phyloP scores from a whole-genome alignment of 1,140 invertebrate genomes.

The Mamestra configurata region DNA sequence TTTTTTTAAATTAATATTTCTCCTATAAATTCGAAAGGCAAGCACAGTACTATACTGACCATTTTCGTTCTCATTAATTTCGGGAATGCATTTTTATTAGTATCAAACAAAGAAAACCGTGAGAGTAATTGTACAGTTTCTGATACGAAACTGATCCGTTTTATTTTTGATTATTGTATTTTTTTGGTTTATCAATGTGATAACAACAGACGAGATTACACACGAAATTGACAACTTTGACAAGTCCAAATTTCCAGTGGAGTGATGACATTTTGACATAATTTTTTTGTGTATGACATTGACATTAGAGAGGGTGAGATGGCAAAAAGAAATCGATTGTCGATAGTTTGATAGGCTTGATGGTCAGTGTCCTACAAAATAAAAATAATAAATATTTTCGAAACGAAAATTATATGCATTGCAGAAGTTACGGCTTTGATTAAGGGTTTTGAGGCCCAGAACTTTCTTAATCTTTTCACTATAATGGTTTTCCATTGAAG shows the following conservation, averaged over 20 bases:
- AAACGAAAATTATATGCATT: too few relatives aligned
- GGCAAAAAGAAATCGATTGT: too few relatives aligned
- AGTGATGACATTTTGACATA: background rate
- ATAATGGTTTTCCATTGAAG: too few relatives aligned
- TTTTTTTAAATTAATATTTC: background rate
- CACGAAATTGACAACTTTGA: constrained; percentile 15
- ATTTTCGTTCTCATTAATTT: constrained; percentile 17
- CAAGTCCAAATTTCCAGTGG: background rate
- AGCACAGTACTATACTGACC: constrained; percentile 11
- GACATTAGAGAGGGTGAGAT: background rate
- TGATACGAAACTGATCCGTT: background rate
- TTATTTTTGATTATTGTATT: constrained; percentile 7
- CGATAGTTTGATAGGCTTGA: too few relatives aligned
- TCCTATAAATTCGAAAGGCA: background rate
- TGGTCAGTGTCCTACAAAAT: too few relatives aligned
- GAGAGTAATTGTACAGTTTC: background rate
- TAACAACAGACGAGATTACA: constrained; percentile 26
- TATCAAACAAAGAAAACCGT: background rate
- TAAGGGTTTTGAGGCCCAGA: too few relatives aligned
- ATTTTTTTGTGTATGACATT: background rate
- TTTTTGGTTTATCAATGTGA: constrained; percentile 34
- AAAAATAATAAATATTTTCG: too few relatives aligned
- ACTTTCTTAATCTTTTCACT: too few relatives aligned
- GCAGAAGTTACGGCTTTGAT: too few relatives aligned
- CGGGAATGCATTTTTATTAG: constrained; percentile 21